Conservation (phyloP, 2,113 vertebrate species). For the Penelope pileata region DNA sequence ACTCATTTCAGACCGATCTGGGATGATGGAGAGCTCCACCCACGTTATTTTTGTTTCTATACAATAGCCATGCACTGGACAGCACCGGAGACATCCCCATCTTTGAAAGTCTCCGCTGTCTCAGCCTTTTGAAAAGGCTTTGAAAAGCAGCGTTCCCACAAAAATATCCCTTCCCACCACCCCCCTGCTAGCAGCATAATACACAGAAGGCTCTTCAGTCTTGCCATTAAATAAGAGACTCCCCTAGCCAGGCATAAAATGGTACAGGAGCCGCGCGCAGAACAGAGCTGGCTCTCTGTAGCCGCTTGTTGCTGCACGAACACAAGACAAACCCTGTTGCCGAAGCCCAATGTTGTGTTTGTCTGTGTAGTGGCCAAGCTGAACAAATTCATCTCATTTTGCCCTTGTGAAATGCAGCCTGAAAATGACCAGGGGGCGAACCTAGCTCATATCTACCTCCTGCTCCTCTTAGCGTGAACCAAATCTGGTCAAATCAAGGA, state of each 20-base stretch:
- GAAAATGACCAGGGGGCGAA: not conserved
- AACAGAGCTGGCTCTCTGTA: slow-evolving; percentile 37
- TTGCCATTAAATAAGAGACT: not conserved
- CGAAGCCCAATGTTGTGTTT: not conserved
- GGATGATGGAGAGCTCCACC: not conserved
- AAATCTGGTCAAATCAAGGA: not conserved
- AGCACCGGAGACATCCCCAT: slow-evolving; percentile 6
- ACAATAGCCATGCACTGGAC: not conserved
- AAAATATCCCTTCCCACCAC: slow-evolving; percentile 1
- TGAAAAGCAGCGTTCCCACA: slow-evolving; percentile 39
- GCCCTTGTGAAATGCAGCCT: not conserved
- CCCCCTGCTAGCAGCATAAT: not conserved
- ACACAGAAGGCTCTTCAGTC: slow-evolving; percentile 64
- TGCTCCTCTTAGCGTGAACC: not conserved
- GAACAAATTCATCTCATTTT: not conserved
- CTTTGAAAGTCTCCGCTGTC: slow-evolving; percentile 21
- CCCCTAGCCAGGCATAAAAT: slow-evolving; percentile 35
- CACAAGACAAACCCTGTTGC: slow-evolving; percentile 25
- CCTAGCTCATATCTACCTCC: not conserved
- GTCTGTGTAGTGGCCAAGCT: accelerated
- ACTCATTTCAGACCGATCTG: not conserved
- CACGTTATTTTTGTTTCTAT: not conserved
- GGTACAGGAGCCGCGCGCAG: slow-evolving; percentile 39
- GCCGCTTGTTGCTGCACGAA: not conserved
- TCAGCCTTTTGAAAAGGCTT: slow-evolving; percentile 41